Evolutionary conservation across 1,140 invertebrate genomes (phyloP), one percentile per base, ranked within the genome.

Genomic region (Apis florea): DNA sequence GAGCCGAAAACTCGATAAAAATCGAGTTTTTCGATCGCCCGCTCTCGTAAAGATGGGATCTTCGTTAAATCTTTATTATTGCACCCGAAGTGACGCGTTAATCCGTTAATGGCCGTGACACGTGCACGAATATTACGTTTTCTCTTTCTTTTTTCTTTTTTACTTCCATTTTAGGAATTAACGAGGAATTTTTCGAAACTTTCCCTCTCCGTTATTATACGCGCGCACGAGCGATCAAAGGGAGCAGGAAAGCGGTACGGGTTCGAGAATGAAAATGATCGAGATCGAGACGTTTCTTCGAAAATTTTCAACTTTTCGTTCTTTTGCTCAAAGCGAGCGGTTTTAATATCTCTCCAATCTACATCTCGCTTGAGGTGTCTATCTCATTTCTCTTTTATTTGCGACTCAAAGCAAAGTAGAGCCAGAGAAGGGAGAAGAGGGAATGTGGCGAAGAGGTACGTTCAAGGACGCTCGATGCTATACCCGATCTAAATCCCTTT

Each of bases 11-110:
- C 31, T 54, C 53, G 75, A 31, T 77, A 51, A 66, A n/a, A 77
- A 79, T 79, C 56, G 76, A 40, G 67, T 79, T 71, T 79, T 70
- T 79, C n/a, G 76, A 79, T 68, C 76, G 12, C 21, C 17, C 66
- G 12, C 26, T 6, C 61, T 64, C 24, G 68, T 79, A 79, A 71
- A n/a, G n/a, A n/a, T n/a, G n/a, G n/a, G n/a, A n/a, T n/a, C n/a
- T n/a, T n/a, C n/a, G 59, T 79, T 79, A 71, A 79, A 79, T 79
- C 76, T 79, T 79, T 79, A 71, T 79, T 71, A 71, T 79, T 71
- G 67, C 76, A 40, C 8, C 21, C 67, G 17, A 79, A 68, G 68
- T 61, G 76, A 71, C 63, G 63, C 31, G 31, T 79, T 79, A 71
- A 40, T 40, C 68, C 76, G 76, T 71, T 71, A 79, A 47, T 40